These are phyloP conservation scores for Philonicus albiceps DNA, from an alignment of 2,888 invertebrate genomes.

Conservation along the genomic window DNA sequence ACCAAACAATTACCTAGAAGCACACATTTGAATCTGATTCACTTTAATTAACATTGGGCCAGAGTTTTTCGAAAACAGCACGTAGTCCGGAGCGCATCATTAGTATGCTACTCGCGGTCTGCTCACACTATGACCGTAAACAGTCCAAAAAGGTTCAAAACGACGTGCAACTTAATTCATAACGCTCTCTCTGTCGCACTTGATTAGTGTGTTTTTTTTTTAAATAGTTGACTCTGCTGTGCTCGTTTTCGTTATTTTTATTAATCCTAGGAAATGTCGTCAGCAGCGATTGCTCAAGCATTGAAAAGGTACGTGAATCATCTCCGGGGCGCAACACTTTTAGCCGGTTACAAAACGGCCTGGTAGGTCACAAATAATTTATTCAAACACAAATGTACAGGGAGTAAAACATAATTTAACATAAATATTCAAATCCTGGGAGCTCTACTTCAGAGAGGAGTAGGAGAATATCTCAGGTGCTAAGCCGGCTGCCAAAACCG, in stretches of 20 bases:
- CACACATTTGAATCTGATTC: not conserved
- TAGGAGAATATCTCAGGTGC: conserved; percentile 5
- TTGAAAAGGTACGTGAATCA: not conserved
- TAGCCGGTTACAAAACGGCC: not conserved
- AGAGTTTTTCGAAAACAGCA: not conserved
- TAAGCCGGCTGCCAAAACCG: not conserved
- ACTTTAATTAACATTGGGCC: not conserved
- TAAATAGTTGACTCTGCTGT: not conserved
- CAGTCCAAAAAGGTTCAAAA: not conserved
- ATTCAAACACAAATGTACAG: not conserved
- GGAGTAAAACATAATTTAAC: not conserved
- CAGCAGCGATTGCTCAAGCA: not conserved
- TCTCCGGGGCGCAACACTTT: not conserved
- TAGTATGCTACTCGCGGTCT: not conserved
- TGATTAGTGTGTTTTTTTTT: not conserved
- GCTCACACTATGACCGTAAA: not conserved
- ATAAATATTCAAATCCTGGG: not conserved
- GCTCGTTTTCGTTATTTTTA: not conserved
- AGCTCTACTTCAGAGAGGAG: not conserved
- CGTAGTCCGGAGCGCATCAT: not conserved
- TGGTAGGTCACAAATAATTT: not conserved
- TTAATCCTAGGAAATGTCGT: not conserved
- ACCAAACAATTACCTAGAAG: not conserved
- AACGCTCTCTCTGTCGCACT: not conserved
- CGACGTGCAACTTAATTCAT: not conserved